Base-by-base conservation (phyloP, 2,888 invertebrate genomes). In the Lottia gigantea region DNA sequence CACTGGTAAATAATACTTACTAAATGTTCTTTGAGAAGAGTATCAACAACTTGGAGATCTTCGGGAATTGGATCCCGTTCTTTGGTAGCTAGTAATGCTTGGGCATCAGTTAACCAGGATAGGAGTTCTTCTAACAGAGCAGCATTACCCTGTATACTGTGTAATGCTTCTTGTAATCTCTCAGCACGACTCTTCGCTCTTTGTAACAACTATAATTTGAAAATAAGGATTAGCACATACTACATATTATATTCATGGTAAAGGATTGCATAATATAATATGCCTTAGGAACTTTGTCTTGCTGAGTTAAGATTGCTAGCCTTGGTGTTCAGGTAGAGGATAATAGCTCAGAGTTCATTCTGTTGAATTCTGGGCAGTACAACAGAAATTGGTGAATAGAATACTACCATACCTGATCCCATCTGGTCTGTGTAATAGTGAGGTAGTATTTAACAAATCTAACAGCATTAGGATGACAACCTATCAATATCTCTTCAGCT, bases 361-460 rank as follows among this genome's bases (percentile, higher is more conserved):
- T 7, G 23, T 26, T 3, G 46, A 55, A 45, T 46, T 45, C 4
- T 65, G 11, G 23, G 23, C 19, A 23, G 15, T 49, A 45, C 4
- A 3, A n/a, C 8, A 26, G 26, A 16, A 55, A 19, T 31, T 16
- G 25, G 19, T 4, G 12, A 14, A 40, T 23, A 8, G n/a, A n/a
- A 46, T 11, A 15, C 12, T 46, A 12, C 63, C 71, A 49, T 72
- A 86, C 86, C 84, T 87, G 87, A 71, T 88, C 88, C 87, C 87
- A 88, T 69, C 88, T 68, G 0, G 87, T 88, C 74, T 87, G 86
- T 63, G 88, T 88, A 64, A 88, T 87, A 7, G 88, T 88, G 67
- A 87, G 82, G 80, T 88, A 88, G 76, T 88, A 88, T 74, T 87
- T 87, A 71, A 88, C 87, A 74, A 88, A 88, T 78, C 87, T 75